phyloP scores from a whole-genome alignment of 2,888 invertebrate species.

The Eurytoma adleriae region DNA sequence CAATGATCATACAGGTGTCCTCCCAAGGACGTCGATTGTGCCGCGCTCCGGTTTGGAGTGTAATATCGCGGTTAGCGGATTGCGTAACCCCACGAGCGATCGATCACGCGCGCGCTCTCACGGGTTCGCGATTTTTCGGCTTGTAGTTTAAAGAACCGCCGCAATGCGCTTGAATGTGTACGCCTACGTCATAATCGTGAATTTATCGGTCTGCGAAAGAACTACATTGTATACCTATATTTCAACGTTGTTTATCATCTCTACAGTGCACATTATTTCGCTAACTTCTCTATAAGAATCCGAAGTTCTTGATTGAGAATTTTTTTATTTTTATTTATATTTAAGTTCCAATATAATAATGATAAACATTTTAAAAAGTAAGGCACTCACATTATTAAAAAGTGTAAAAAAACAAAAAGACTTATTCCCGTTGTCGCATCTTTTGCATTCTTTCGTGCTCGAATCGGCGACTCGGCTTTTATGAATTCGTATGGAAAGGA shows the following conservation, averaged over 20 bases:
- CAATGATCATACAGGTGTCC: conserved; percentile 61
- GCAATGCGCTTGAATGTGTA: not conserved
- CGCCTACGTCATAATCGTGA: too few relatives aligned
- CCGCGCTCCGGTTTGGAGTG: conserved; percentile 1
- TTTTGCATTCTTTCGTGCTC: not conserved
- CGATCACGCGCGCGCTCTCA: conserved; percentile 13
- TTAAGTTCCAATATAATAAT: not conserved
- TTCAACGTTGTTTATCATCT: too few relatives aligned
- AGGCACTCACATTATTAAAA: not conserved
- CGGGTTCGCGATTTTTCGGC: conserved; percentile 4
- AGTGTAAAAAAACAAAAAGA: not conserved
- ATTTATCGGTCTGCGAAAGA: too few relatives aligned
- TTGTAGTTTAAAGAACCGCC: not conserved
- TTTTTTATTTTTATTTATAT: too few relatives aligned
- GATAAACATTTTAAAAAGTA: not conserved
- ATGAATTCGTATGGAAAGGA: not conserved
- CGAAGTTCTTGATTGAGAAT: too few relatives aligned
- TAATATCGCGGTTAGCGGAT: conserved; percentile 45
- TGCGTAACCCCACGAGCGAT: conserved; percentile 32
- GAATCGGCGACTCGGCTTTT: conserved; percentile 4
- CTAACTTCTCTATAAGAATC: too few relatives aligned
- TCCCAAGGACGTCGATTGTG: conserved; percentile 61
- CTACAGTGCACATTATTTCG: too few relatives aligned
- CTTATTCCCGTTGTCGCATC: too few relatives aligned
- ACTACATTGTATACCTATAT: too few relatives aligned